Evolutionary conservation across 1,140 invertebrate species (phyloP), one percentile per base, ranked within the genome.

Genomic region (Neoseiulus cucumeris): DNA sequence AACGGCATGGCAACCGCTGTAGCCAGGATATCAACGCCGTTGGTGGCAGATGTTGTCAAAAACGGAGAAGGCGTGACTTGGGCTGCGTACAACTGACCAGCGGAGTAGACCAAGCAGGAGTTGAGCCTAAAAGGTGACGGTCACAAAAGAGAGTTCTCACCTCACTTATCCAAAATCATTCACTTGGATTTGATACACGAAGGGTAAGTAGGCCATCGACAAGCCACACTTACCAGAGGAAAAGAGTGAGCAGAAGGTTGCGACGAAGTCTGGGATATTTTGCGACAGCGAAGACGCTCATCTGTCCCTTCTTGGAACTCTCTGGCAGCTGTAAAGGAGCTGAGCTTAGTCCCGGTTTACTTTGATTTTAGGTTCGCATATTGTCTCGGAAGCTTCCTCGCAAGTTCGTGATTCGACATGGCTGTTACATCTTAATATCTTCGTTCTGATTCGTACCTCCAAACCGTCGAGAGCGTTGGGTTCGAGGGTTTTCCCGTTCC

Each of bases 401-500:
- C n/a, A n/a, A n/a, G n/a, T n/a, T n/a, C n/a, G n/a, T n/a, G n/a
- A n/a, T n/a, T n/a, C n/a, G 12, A 44, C 42, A 44, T 44, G n/a
- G n/a, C 42, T 44, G 12, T 12, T n/a, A 44, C n/a, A 44, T 12
- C n/a, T 44, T 12, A 44, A n/a, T n/a, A 12, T 12, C 42, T 12
- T 12, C n/a, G 12, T 44, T 14, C 20, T 47, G 20, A 47, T 47
- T 18, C 45, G 7, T 14, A 59, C 51, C 22, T 59, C 51, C 2
- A 59, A 20, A n/a, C 25, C 14, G 9, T 59, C 51, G 22, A 59
- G 33, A 17, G 51, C 51, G 9, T 59, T 59, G 1, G 51, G 51
- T 17, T n/a, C 81, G 30, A 90, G 84, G 68, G 83, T 81, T 0
- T 79, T 84, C 42, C 82, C 80, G 75, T 91, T 91, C 18, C 88